Evolutionary conservation across 2,113 vertebrate species (phyloP), one percentile per base, ranked within the genome.

Genomic region (Abramis brama): DNA sequence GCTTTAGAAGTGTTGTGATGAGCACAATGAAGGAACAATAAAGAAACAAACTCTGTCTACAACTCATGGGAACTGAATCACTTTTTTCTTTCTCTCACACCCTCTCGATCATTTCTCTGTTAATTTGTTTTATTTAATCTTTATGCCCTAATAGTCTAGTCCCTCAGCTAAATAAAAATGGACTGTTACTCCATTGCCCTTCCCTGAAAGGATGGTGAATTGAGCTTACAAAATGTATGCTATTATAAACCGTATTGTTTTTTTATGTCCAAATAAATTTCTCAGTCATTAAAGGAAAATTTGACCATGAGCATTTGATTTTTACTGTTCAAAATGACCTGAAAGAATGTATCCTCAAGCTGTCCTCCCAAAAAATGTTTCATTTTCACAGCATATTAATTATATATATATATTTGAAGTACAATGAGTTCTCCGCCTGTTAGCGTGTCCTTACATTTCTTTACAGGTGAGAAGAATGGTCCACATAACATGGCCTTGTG

Each of bases 381-480:
- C 1, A 43, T 25, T 17, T 39, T 47, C 25, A 43, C 36, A 52
- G 21, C 23, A 30, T 1, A 74, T 59, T 33, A 17, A 43, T 43
- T 33, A 33, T 33, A 33, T 33, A 33, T 33, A 33, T 33, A 33
- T 33, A 33, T 33, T 70, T 59, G n/a, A 52, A 75, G 43, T 4
- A 52, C 71, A 76, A 76, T 50, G 7, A 8, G 45, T 50, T 75
- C n/a, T 75, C 45, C 1, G 17, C 21, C 33, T 80, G 25, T 47
- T 62, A 85, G 55, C 33, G 19, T 83, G 84, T 83, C 74, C 64
- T 75, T 84, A n/a, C 23, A 55, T 30, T 86, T 85, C 66, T 86
- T 57, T 59, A 84, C 76, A 86, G 85, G 87, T 88, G 25, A 84
- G 59, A 33, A 86, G 68, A 79, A 82, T 33, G 19, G 78, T 64